phyloP scores from a whole-genome alignment of 2,888 invertebrate genomes.

The Heliconius aoede region DNA sequence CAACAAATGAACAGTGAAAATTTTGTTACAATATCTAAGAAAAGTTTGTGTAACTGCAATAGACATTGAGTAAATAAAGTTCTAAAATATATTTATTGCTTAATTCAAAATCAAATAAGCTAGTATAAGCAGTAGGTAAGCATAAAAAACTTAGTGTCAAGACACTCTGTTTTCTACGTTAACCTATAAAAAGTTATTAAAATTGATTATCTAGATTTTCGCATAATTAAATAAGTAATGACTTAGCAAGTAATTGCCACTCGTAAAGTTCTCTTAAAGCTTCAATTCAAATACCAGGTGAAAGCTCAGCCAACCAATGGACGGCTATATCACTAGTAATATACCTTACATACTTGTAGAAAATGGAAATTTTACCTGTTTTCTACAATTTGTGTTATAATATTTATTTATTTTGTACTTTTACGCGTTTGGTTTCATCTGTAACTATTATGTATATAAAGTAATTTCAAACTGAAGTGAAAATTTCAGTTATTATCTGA shows the following conservation, averaged over 20 bases:
- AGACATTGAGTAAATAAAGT: too few species aligned
- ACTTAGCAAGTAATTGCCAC: not conserved
- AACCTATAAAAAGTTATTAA: too few species aligned
- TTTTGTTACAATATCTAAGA: not conserved
- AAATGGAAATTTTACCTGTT: not conserved
- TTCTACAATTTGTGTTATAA: not conserved
- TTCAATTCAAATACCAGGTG: constrained; percentile 13
- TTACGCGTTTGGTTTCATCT: not conserved
- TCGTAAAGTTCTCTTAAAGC: constrained; percentile 4
- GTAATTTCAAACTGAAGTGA: not conserved
- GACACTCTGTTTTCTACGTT: too few species aligned
- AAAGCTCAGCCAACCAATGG: constrained; percentile 26
- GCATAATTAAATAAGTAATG: not conserved
- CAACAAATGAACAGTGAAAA: constrained; percentile 25
- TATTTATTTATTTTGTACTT: not conserved
- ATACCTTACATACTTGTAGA: not conserved
- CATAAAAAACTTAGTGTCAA: too few species aligned
- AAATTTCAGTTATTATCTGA: not conserved
- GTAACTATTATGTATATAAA: not conserved
- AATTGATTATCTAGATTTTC: not conserved
- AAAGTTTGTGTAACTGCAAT: too few species aligned
- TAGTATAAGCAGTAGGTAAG: too few species aligned
- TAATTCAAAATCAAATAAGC: too few species aligned
- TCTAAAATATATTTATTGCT: too few species aligned
- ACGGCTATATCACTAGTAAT: not conserved